Evolutionary conservation across 1,140 invertebrate genomes (phyloP), one percentile per base, ranked within the genome.

Genomic region (Drosophila willistoni): DNA sequence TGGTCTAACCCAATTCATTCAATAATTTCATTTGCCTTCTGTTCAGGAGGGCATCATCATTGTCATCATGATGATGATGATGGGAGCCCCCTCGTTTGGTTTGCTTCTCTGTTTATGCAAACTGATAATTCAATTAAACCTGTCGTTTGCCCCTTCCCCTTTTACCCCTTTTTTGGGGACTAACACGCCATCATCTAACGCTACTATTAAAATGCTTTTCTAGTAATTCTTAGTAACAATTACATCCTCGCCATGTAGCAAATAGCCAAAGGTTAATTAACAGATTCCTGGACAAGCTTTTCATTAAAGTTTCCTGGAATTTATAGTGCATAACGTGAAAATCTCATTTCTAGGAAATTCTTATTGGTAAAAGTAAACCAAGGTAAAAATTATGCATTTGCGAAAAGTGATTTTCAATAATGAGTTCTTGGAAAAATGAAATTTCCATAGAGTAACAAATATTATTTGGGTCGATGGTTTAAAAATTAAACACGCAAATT

Each of bases 61-160:
- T 34, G 10, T 56, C n/a, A 56, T 56, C 44, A 47, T 19, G 0
- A 17, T 17, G 6, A 14, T 44, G n/a, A 44, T 47, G 3, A 47
- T 47, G 7, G 10, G 44, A 51, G 17, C 7, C 44, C 44, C 54
- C 29, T 44, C 6, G 12, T 29, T 39, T 34, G 63, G 13, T 41
- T 41, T 34, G 29, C 34, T 71, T 70, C 42, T 47, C 56, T 77
- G 36, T 68, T 61, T 77, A 51, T 57, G 77, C 81, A 80, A 64
- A 80, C 54, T 68, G 85, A 81, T 89, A 89, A 89, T 89, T 89
- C 70, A 89, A 89, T 89, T 89, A 77, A 84, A 66, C 51, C 78
- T 51, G 66, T 78, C 72, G 19, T 60, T 71, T 17, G 1, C 14
- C 42, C 42, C 33, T 7, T 41, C 25, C 29, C 72, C 9, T 17